These are phyloP conservation scores for Riparia riparia DNA, from an alignment of 2,113 vertebrate species.

Conservation along the genomic window DNA sequence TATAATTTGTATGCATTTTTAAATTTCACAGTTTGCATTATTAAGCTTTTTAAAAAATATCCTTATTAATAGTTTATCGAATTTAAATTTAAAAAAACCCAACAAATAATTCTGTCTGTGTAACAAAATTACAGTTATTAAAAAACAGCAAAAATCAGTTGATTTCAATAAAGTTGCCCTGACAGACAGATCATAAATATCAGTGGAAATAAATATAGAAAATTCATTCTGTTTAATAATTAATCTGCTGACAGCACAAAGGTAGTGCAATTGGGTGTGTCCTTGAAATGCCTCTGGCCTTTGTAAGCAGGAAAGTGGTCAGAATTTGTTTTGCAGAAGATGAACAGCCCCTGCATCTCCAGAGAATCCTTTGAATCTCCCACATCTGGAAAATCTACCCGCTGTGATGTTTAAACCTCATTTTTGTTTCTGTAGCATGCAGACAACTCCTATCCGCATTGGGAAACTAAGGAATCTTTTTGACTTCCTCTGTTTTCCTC, in stretches of 20 bases:
- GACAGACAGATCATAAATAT: neutral
- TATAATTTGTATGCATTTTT: neutral
- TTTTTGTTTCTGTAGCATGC: neutral
- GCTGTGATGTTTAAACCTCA: neutral
- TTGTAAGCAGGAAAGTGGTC: neutral
- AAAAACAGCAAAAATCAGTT: neutral
- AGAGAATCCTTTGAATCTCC: neutral
- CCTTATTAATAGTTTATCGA: neutral
- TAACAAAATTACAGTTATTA: neutral
- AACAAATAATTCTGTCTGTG: neutral
- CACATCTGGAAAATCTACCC: neutral
- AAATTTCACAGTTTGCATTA: neutral
- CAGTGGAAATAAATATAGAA: neutral
- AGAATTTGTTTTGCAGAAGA: neutral
- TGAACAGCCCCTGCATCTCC: neutral
- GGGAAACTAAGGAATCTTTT: neutral
- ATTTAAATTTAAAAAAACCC: fast-evolving
- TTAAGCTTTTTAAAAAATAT: neutral
- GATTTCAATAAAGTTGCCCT: neutral
- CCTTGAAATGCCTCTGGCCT: neutral
- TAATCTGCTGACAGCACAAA: neutral
- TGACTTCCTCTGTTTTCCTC: neutral
- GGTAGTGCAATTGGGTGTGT: neutral
- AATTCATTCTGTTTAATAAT: neutral
- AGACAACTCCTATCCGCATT: neutral